phyloP scores from a whole-genome alignment of 1,140 invertebrate species.

The Zeugodacus cucurbitae region DNA sequence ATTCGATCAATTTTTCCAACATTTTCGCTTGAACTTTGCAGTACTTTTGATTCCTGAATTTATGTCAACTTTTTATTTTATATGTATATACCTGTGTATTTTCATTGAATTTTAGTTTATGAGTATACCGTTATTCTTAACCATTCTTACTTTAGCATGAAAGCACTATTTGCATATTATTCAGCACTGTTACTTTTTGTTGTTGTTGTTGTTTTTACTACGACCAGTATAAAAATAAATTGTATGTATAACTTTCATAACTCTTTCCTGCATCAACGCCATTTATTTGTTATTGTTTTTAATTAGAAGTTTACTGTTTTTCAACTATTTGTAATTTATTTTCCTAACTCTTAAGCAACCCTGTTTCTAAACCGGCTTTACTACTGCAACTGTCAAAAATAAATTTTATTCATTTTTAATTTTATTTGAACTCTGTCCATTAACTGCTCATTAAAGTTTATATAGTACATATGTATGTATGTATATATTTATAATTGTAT shows the following conservation, averaged over 20 bases:
- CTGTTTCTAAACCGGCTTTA: too few relatives aligned
- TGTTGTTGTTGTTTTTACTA: background rate
- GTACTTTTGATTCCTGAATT: background rate
- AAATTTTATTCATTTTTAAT: too few relatives aligned
- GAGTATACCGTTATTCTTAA: background rate
- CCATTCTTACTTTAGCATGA: background rate
- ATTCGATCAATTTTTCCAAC: background rate
- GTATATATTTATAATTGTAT: too few relatives aligned
- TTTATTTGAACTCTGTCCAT: too few relatives aligned
- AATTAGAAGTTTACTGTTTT: background rate
- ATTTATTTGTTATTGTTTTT: background rate
- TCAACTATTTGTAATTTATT: background rate
- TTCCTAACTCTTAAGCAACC: too few relatives aligned
- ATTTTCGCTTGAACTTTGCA: background rate
- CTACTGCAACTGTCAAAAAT: too few relatives aligned
- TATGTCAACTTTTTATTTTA: background rate
- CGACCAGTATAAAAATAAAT: background rate
- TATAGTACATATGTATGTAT: too few relatives aligned
- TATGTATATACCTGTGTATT: background rate
- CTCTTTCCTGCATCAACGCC: background rate
- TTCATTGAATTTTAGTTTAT: background rate
- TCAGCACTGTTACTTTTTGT: background rate
- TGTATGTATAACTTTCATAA: background rate
- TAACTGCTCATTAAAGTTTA: too few relatives aligned
- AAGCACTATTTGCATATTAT: background rate